Evolutionary conservation across 37 sponge, comb jelly and placozoan species (phyloP).

Genomic region (Beroe forskalii): DNA sequence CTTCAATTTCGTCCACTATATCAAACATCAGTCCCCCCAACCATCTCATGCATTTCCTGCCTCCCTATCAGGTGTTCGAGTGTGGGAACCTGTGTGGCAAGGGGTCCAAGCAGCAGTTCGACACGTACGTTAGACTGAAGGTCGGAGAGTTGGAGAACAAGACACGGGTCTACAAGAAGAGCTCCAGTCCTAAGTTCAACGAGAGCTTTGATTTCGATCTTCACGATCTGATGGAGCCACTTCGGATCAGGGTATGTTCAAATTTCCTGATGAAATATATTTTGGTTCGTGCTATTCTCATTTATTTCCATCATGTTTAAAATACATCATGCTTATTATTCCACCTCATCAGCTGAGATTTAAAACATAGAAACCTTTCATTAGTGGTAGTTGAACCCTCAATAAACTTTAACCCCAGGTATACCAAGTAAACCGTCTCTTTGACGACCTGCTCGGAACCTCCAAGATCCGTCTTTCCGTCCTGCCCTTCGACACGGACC

Average conservation of each 20-base stretch:
- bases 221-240: constrained; percentile 6
- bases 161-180: constrained; percentile 2
- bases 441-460: constrained; percentile 45
- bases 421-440: constrained; percentile 16
- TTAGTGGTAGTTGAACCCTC: too few relatives aligned
- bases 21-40: too few relatives aligned
- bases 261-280: too few relatives aligned
- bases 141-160: constrained; percentile 41
- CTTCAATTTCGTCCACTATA: too few relatives aligned
- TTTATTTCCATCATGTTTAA: too few relatives aligned
- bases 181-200: constrained; percentile 43
- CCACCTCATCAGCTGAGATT: too few relatives aligned
- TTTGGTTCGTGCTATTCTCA: too few relatives aligned
- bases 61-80: constrained; percentile 43
- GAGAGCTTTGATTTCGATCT: constrained; percentile 40
- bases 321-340: too few relatives aligned
- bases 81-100: constrained; percentile 55
- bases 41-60: too few relatives aligned
- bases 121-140: constrained; percentile 42
- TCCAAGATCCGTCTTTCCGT: constrained; percentile 57
- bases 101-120: constrained; percentile 21
- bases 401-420: too few relatives aligned
- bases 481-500: constrained; percentile 51
- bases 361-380: too few relatives aligned
- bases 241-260: constrained; percentile 17